Conservation (phyloP, 1,140 invertebrate genomes). For the Chymomyza costata region DNA sequence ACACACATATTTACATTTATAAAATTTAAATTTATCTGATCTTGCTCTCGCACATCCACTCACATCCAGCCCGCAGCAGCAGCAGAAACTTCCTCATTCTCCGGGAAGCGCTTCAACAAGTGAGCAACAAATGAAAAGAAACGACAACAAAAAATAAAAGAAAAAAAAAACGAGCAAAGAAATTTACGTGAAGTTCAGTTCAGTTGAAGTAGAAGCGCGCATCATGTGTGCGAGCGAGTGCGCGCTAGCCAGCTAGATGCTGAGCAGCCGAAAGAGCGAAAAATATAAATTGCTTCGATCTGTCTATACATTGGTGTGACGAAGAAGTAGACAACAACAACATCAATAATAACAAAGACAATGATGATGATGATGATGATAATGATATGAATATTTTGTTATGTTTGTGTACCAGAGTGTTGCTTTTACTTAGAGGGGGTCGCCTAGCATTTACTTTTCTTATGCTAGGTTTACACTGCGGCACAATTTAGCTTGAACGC, state of each 20-base stretch:
- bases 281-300: constrained; percentile 30
- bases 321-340: constrained; percentile 27
- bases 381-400: constrained; percentile 57
- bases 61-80: constrained; percentile 20
- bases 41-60: constrained; percentile 31
- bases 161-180: too few relatives aligned
- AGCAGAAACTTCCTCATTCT: constrained; percentile 69
- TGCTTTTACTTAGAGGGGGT: constrained; percentile 65
- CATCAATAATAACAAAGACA: constrained; percentile 22
- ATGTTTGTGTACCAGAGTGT: constrained; percentile 33
- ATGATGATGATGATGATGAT: constrained; percentile 34
- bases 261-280: constrained; percentile 18
- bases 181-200: constrained; percentile 34
- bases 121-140: too few relatives aligned
- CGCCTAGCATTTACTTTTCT: too few relatives aligned
- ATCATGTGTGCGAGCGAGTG: constrained; percentile 23
- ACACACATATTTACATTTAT: constrained; percentile 31
- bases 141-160: too few relatives aligned
- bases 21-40: constrained; percentile 68
- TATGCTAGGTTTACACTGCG: too few relatives aligned
- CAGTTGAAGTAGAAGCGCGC: too few relatives aligned
- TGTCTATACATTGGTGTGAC: constrained; percentile 13
- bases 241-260: constrained; percentile 32
- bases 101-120: constrained; percentile 70
- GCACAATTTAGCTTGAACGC: too few relatives aligned